These are phyloP conservation scores for Petrosia ficiformis DNA, from an alignment of 37 sponge, comb jelly and placozoan genomes.

Conservation along the genomic window DNA sequence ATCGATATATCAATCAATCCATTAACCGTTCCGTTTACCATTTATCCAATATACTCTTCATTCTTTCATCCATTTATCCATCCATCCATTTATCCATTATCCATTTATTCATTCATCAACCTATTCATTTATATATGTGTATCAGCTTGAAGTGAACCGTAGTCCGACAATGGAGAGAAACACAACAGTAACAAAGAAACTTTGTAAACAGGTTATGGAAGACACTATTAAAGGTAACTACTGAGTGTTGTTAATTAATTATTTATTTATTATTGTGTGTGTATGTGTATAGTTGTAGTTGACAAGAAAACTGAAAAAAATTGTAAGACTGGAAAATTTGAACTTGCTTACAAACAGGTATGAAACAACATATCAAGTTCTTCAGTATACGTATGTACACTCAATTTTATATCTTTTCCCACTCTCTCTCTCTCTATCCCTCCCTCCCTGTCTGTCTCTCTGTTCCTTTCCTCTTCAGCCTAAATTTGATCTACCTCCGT, in stretches of 20 bases:
- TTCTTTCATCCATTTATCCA: no score
- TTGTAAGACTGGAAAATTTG: conserved; percentile 74
- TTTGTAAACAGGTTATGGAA: conserved; percentile 87
- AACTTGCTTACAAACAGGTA: conserved; percentile 83
- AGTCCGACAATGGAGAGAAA: conserved; percentile 89
- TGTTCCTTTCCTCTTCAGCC: conserved; percentile 31
- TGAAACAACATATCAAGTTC: not conserved
- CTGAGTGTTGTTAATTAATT: not conserved
- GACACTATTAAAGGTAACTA: conserved; percentile 70
- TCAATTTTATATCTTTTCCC: not conserved
- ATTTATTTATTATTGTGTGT: not conserved
- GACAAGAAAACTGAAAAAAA: conserved; percentile 62
- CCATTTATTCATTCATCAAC: no score
- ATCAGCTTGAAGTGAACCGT: conserved; percentile 95
- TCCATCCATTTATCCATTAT: no score
- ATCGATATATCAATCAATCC: no score
- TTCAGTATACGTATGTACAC: not conserved
- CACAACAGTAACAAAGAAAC: conserved; percentile 77
- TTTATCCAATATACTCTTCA: no score
- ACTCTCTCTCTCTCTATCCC: not conserved
- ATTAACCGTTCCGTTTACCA: no score
- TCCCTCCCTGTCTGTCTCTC: no score
- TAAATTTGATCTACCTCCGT: conserved; percentile 54
- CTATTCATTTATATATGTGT: no score
- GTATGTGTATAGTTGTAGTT: conserved; percentile 51